Base-by-base conservation (phyloP, 2,113 vertebrate genomes). In the Pycnonotus jocosus region DNA sequence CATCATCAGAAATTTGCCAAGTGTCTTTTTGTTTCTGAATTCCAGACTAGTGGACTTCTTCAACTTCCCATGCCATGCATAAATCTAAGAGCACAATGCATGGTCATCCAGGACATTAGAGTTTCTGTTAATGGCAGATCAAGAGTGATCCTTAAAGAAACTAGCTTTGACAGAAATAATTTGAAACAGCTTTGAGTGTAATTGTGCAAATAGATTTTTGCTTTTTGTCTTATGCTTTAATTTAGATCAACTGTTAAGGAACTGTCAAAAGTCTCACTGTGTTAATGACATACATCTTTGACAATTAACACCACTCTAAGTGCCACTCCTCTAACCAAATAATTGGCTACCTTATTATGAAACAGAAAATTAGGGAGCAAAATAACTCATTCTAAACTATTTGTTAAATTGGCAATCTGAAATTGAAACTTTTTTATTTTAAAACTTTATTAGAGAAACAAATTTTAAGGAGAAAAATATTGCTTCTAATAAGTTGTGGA, bases 131-230 rank as follows among this genome's bases (percentile, higher is more conserved):
- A 44, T 44, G 31, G 5, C n/a, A 57, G 24, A 28, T 40, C 37
- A 86, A 56, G 40, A 69, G 2, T n/a, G 48, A 79, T 64, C 24
- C 44, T 86, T 23, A 18, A 21, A 80, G 71, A 86, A 82, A 61
- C 37, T 48, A 5, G 4, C 35, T 92, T 70, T 81, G 33, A 79
- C 38, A 92, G 30, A 66, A 93, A 68, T 74, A 7, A 10, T 1
- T 45, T 69, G 54, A 69, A 88, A n/a, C 16, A 54, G 50, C n/a
- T 69, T 80, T 69, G 27, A 65, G 14, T 56, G 22, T 27, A 28
- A 95, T 73, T 93, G 82, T 72, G 37, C 33, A 90, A 77, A 57
- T 24, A 72, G 19, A 51, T 51, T 72, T 76, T 81, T 87, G 21
- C 31, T 69, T 93, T 82, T 44, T 69, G 4, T 13, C 11, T 47